Evolutionary conservation across 1,140 invertebrate genomes (phyloP).

Genomic region (Orius laevigatus): DNA sequence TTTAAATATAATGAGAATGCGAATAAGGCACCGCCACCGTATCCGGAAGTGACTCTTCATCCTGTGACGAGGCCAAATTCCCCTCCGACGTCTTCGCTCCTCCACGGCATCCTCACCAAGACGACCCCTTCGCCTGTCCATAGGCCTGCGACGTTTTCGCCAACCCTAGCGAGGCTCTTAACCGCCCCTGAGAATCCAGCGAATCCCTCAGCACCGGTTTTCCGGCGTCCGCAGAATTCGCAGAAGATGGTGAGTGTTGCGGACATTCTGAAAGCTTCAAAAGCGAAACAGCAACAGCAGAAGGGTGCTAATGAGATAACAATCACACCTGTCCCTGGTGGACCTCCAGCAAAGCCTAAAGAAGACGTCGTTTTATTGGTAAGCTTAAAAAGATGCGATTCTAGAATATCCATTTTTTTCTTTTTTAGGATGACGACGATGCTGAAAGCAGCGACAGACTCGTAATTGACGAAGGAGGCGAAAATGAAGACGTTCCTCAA

Average conservation of each 20-base stretch:
- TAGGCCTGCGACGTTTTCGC: slow-evolving; percentile 43
- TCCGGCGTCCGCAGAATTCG: slow-evolving; percentile 26
- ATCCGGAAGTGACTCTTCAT: slow-evolving; percentile 59
- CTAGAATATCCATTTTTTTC: not conserved
- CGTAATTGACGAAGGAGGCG: slow-evolving; percentile 46
- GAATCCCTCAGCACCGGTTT: not conserved
- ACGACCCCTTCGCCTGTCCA: slow-evolving; percentile 10
- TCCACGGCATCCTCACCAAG: slow-evolving; percentile 59
- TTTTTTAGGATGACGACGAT: slow-evolving; percentile 35
- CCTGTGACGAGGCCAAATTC: slow-evolving; percentile 38
- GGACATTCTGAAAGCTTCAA: slow-evolving; percentile 30
- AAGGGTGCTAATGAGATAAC: slow-evolving; percentile 31
- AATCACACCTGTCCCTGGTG: slow-evolving; percentile 34
- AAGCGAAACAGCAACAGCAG: slow-evolving; percentile 4
- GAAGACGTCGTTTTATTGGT: slow-evolving; percentile 24
- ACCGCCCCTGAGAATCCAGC: slow-evolving; percentile 42
- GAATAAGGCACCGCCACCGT: slow-evolving; percentile 38
- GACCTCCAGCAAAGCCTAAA: slow-evolving; percentile 25
- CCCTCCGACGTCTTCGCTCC: slow-evolving; percentile 38
- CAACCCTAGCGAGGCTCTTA: slow-evolving; percentile 56
- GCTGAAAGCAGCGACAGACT: slow-evolving; percentile 35
- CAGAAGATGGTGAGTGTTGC: slow-evolving; percentile 42
- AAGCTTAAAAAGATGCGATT: slow-evolving; percentile 16
- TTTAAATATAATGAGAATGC: too few relatives aligned
- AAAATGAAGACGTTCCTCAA: slow-evolving; percentile 29